Conservation (phyloP, 2,888 invertebrate genomes). For the Alentia gelatinosa region DNA sequence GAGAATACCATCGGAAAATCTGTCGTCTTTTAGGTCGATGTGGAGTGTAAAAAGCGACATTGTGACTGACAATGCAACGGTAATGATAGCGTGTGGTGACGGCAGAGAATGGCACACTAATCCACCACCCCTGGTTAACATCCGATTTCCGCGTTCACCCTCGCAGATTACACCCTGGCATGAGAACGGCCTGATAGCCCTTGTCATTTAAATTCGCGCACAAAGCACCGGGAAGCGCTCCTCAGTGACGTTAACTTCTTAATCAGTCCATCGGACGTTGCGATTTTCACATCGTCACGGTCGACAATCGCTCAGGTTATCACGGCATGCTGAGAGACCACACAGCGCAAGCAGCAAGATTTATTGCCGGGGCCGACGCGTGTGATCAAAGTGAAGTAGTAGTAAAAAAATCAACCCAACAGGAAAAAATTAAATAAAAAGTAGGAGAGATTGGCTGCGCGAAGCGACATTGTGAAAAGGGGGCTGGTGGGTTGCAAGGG, state of each 20-base stretch:
- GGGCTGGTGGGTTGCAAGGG: not conserved
- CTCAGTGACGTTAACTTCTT: not conserved
- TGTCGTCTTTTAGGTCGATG: too few relatives aligned
- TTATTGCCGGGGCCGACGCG: not conserved
- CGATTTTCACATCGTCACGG: not conserved
- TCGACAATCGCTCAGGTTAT: not conserved
- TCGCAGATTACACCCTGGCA: not conserved
- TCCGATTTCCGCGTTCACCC: not conserved
- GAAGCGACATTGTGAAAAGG: not conserved
- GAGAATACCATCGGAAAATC: too few relatives aligned
- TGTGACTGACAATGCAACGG: not conserved
- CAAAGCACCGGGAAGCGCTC: not conserved
- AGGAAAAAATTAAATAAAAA: not conserved
- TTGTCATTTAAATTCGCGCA: constrained; percentile 25
- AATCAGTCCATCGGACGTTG: not conserved
- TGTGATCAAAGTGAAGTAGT: constrained; percentile 9
- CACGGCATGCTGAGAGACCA: not conserved
- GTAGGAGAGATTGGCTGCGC: not conserved
- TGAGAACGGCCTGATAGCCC: not conserved
- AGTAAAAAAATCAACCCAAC: not conserved
- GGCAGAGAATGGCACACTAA: not conserved
- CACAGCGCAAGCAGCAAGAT: not conserved
- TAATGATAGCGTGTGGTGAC: not conserved
- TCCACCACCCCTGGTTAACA: not conserved
- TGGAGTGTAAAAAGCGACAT: not conserved